Percentiles rank a stretch among this genome's conserved stretches.
Evolutionary conservation across 1,140 invertebrate species (phyloP).

Genomic region (Pseudachorutes palmiensis): DNA sequence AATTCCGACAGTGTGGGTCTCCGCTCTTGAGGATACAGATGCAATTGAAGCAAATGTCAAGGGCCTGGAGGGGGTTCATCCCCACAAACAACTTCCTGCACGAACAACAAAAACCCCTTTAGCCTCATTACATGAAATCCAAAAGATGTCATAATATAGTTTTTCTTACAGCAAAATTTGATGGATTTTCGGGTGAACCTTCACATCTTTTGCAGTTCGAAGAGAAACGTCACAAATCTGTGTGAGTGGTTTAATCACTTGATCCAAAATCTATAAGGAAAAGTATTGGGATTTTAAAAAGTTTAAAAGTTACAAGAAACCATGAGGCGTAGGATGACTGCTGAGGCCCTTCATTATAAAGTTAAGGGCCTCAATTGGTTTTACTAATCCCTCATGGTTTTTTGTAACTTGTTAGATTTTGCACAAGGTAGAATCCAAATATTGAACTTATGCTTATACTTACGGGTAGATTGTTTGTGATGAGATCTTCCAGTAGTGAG

Average conservation of each 20-base stretch:
- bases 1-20: slow-evolving; percentile 3
- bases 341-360: background rate
- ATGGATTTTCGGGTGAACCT: slow-evolving; percentile 9
- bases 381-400: no score
- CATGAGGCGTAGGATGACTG: background rate
- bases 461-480: slow-evolving; percentile 22
- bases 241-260: slow-evolving; percentile 18
- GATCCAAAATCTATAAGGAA: slow-evolving; percentile 20
- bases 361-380: no score
- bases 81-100: slow-evolving; percentile 23
- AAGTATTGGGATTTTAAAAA: no score
- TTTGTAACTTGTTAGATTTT: no score
- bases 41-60: slow-evolving; percentile 15
- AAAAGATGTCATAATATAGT: background rate
- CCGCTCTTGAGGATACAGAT: slow-evolving; percentile 17
- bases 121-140: background rate
- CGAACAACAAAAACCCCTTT: background rate
- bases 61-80: slow-evolving; percentile 8
- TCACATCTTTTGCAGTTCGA: slow-evolving; percentile 13
- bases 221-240: slow-evolving; percentile 17
- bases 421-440: background rate
- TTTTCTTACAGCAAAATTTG: slow-evolving; percentile 20
- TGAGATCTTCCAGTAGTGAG: slow-evolving; percentile 13
- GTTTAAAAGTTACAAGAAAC: background rate
- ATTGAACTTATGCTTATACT: background rate